These are phyloP conservation scores for Rostratula benghalensis DNA, from an alignment of 2,113 vertebrate genomes.

Conservation along the genomic window DNA sequence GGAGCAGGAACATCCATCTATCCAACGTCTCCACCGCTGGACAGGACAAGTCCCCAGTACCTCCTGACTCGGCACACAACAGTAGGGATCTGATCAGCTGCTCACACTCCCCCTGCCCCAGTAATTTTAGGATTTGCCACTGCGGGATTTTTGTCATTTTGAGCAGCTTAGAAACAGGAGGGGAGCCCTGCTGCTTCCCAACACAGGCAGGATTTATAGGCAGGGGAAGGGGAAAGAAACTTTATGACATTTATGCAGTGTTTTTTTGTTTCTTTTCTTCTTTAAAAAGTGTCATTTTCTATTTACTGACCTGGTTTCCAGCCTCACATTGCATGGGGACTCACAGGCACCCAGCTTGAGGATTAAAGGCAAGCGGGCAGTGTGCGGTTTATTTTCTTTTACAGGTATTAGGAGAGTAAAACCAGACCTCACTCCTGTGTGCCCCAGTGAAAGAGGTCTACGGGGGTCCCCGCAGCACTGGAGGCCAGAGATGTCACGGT, in stretches of 20 bases:
- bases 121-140: conserved; percentile 38
- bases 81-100: not conserved
- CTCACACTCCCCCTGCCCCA: not conserved
- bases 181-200: conserved; percentile 2
- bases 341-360: not conserved
- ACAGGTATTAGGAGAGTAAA: not conserved
- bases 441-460: not conserved
- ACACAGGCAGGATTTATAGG: not conserved
- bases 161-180: not conserved
- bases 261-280: not conserved
- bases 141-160: conserved; percentile 11
- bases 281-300: not conserved
- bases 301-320: conserved; percentile 35
- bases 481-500: not conserved
- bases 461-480: not conserved
- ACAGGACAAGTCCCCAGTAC: not conserved
- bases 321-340: not conserved
- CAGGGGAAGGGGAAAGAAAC: not conserved
- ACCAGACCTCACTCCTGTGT: not conserved
- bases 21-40: not conserved
- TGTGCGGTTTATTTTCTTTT: not conserved
- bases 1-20: not conserved
- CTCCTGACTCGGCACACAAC: not conserved
- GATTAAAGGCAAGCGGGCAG: not conserved
- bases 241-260: not conserved